Base-by-base conservation (phyloP, 2,113 vertebrate genomes). In the Corydoras sp. region DNA sequence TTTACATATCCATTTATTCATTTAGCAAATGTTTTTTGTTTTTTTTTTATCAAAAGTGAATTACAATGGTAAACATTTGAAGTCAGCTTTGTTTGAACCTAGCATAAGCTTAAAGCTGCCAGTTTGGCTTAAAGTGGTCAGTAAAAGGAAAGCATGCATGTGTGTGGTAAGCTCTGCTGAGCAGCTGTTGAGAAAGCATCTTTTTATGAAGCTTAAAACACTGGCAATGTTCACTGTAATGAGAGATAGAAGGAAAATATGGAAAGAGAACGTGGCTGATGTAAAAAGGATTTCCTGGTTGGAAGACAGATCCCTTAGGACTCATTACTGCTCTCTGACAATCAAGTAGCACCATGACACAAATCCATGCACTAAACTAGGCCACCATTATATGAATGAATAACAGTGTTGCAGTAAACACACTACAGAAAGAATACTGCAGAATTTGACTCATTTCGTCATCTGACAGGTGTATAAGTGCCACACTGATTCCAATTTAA, bases 201-300 rank as follows among this genome's bases (percentile, higher is more conserved):
- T 75, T 69, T 80, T 74, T 75, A 77, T 50, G 49, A 77, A 68
- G 31, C 71, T 60, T 60, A 55, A 75, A 64, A 18, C 14, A 13
- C 73, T 77, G 75, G 72, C 65, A 69, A 72, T 68, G 59, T 62
- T 77, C 68, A 76, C 58, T 74, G 62, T 14, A 63, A 50, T 43
- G 29, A 31, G 53, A 66, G n/a, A 75, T 56, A 62, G 30, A 69
- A 35, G 32, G 65, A 69, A 62, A 48, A 64, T 48, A 63, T 51
- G 63, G 24, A 58, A 73, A 51, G 74, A 69, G 66, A 77, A 65
- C 58, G 43, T 58, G 61, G 70, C 24, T 75, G 68, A 48, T 72
- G 60, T 68, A 61, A 62, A 74, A 75, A 74, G 58, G 75, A 80
- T 80, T 74, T 80, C 75, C 64, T 74, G 61, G 68, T 68, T 74